A percentile compares a stretch with the other conserved stretches of the same genome.
Conservation (phyloP, 2,888 invertebrate species). For the Nomada fabriciana region DNA sequence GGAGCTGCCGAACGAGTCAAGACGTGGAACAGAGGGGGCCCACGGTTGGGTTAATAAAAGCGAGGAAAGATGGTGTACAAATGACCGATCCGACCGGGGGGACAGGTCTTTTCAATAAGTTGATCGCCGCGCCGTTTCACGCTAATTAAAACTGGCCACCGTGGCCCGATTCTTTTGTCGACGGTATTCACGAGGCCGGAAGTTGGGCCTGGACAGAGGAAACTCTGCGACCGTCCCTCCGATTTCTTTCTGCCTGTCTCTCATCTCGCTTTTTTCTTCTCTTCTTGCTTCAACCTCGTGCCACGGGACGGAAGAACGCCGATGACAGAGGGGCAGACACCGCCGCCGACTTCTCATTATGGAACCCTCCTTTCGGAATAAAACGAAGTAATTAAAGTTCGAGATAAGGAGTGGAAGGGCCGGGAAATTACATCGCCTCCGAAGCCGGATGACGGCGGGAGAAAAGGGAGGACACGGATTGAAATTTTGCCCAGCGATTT, state of each 20-base stretch:
- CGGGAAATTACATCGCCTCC: constrained; percentile 65
- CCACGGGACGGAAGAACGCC: constrained; percentile 17
- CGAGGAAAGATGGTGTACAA: constrained; percentile 47
- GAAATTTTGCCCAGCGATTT: constrained; percentile 60
- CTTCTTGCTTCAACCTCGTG: neutral
- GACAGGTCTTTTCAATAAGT: constrained; percentile 42
- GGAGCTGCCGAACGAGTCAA: constrained; percentile 49
- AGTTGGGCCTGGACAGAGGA: constrained; percentile 30
- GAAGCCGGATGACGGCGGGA: constrained; percentile 19
- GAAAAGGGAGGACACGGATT: constrained; percentile 43
- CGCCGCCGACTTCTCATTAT: constrained; percentile 66
- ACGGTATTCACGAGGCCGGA: constrained; percentile 12
- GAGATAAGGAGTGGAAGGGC: constrained; percentile 54
- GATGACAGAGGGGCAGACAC: constrained; percentile 55
- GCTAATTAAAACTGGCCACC: constrained; percentile 56
- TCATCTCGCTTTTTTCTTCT: too few species aligned
- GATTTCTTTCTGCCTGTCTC: neutral
- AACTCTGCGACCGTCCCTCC: neutral
- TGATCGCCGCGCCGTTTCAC: constrained; percentile 44
- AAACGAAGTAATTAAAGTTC: constrained; percentile 73
- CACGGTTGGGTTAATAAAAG: constrained; percentile 64
- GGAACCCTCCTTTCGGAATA: constrained; percentile 60
- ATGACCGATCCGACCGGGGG: constrained; percentile 55
- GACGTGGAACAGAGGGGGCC: neutral
- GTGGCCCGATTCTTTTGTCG: constrained; percentile 32